These are phyloP conservation scores for Rutilus rutilus DNA, from an alignment of 2,113 vertebrate species.

Conservation along the genomic window DNA sequence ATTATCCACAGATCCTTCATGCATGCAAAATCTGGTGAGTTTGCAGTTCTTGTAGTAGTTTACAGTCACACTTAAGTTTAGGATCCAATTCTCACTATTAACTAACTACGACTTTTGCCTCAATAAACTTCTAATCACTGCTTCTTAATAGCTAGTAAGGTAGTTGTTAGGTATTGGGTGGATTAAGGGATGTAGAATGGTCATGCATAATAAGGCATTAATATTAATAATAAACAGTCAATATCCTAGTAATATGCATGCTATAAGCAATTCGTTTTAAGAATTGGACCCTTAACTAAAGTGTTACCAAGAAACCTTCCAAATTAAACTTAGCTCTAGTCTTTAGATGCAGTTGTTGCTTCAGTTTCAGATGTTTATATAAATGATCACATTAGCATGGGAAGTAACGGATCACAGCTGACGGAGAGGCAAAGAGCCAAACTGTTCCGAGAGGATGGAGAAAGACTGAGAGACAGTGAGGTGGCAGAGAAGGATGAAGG, in stretches of 20 bases:
- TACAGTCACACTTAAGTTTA: too few species aligned
- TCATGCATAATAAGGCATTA: too few species aligned
- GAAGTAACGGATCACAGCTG: slow-evolving; percentile 16
- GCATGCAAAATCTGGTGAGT: neutral
- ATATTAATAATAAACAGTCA: too few species aligned
- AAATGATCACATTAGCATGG: slow-evolving; percentile 20
- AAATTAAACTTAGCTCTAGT: neutral
- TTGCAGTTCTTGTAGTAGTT: neutral
- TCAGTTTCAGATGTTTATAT: slow-evolving; percentile 8
- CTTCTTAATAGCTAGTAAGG: too few species aligned
- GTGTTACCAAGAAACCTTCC: neutral
- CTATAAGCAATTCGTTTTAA: too few species aligned
- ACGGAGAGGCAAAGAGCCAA: neutral
- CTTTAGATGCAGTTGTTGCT: neutral
- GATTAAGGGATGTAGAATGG: too few species aligned
- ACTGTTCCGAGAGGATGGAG: slow-evolving; percentile 4
- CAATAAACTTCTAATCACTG: too few species aligned
- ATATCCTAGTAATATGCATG: too few species aligned
- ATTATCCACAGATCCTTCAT: slow-evolving; percentile 14
- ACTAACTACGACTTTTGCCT: too few species aligned
- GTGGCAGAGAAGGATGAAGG: neutral
- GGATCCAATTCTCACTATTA: too few species aligned
- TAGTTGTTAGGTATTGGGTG: too few species aligned
- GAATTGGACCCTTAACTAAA: too few species aligned
- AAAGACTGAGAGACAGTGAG: slow-evolving; percentile 1